These are phyloP conservation scores for Holotrichia oblita DNA, from an alignment of 1,140 invertebrate genomes.

Conservation along the genomic window DNA sequence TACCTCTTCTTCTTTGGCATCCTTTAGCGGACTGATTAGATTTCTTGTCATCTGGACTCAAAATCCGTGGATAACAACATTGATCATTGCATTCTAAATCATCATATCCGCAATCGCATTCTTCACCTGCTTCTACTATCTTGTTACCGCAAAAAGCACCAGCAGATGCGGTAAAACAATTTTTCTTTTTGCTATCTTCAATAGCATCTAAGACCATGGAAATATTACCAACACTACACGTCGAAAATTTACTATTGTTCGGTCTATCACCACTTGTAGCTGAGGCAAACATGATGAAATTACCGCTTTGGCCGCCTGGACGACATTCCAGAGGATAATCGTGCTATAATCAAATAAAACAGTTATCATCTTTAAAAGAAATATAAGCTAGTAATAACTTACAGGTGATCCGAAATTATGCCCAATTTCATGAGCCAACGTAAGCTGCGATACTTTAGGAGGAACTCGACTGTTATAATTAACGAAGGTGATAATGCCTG, in stretches of 20 bases:
- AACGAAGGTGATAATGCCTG: slow-evolving; percentile 98
- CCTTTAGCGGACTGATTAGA: slow-evolving; percentile 78
- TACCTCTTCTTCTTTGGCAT: slow-evolving; percentile 79
- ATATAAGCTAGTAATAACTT: too few relatives aligned
- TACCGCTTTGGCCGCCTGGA: slow-evolving; percentile 87
- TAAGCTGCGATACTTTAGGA: slow-evolving; percentile 96
- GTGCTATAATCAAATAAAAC: slow-evolving; percentile 71
- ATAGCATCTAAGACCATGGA: slow-evolving; percentile 93
- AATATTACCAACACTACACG: slow-evolving; percentile 95
- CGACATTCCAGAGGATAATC: slow-evolving; percentile 94
- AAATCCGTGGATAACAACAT: slow-evolving; percentile 91
- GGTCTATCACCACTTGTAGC: slow-evolving; percentile 93
- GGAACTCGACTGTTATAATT: slow-evolving; percentile 98
- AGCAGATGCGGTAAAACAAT: slow-evolving; percentile 91
- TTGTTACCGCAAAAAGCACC: slow-evolving; percentile 99
- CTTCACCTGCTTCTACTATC: slow-evolving; percentile 96
- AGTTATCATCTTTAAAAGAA: too few relatives aligned
- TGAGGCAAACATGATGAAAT: slow-evolving; percentile 98
- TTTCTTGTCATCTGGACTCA: slow-evolving; percentile 74
- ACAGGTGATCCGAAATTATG: too few relatives aligned
- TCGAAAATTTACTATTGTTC: slow-evolving; percentile 95
- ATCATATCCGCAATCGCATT: slow-evolving; percentile 99
- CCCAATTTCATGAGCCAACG: slow-evolving; percentile 99
- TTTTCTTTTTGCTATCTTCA: slow-evolving; percentile 90
- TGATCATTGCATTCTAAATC: slow-evolving; percentile 90